A percentile compares a stretch with the other conserved stretches of the same genome.
phyloP scores from a whole-genome alignment of 2,888 invertebrate genomes.

The Lasius platythorax region DNA sequence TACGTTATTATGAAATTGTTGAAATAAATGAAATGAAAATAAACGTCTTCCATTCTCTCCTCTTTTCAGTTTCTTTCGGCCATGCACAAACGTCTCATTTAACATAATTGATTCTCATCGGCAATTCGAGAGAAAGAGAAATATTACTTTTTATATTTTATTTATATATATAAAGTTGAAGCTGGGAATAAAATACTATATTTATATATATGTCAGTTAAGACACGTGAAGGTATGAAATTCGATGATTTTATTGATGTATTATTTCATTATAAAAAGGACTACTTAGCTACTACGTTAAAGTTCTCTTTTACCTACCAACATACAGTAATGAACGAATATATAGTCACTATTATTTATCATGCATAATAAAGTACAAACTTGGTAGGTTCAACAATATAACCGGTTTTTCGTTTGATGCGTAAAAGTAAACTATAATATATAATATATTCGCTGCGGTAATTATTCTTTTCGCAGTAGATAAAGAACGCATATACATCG shows the following conservation, averaged over 20 bases:
- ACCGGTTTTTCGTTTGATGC: conserved; percentile 36
- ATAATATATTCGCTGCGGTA: conserved; percentile 59
- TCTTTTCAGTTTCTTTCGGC: conserved; percentile 65
- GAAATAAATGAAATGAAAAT: conserved; percentile 86
- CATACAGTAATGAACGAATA: conserved; percentile 61
- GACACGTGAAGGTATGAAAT: conserved; percentile 36
- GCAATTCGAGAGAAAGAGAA: not conserved
- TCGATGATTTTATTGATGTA: conserved; percentile 58
- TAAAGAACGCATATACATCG: conserved; percentile 36
- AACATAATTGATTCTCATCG: not conserved
- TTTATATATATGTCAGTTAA: not conserved
- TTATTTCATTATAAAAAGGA: conserved; percentile 71
- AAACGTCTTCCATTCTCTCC: conserved; percentile 78
- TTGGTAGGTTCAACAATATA: conserved; percentile 63
- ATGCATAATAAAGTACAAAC: conserved; percentile 73
- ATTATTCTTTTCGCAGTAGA: conserved; percentile 65
- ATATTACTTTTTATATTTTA: not conserved
- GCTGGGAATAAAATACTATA: not conserved
- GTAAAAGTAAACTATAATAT: conserved; percentile 59
- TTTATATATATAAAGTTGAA: not conserved
- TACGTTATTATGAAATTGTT: conserved; percentile 86
- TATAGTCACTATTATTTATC: conserved; percentile 59
- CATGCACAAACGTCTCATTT: not conserved
- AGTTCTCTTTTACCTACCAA: conserved; percentile 59
- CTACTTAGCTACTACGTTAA: conserved; percentile 63